Evolutionary conservation across 2,113 vertebrate species (phyloP), one percentile per base, ranked within the genome.

Genomic region (Beaufortia kweichowensis): DNA sequence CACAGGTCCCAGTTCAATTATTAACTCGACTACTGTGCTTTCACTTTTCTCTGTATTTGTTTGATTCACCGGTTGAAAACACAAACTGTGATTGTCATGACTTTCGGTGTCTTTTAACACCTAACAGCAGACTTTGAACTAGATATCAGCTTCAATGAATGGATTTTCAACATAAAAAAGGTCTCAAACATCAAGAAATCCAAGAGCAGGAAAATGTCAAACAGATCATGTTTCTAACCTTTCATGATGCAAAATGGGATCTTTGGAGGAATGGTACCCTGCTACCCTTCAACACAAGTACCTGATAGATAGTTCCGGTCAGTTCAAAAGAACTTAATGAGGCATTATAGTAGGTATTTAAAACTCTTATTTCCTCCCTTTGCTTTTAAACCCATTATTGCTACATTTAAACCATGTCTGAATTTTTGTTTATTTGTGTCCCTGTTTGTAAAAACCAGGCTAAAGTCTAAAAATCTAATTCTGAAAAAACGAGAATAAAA

Each of bases 141-240:
- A 67, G 48, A 48, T n/a, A 11, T n/a, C 17, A 29, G 48, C 64
- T 48, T 53, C 28, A 33, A 53, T 11, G 23, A 2, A 23, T 19
- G 26, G 66, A 21, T 55, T 57, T 41, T 17, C 24, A 50, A 41
- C 39, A 59, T 70, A 31, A 26, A 15, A 57, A 56, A 24, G 14
- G 12, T 56, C 21, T 56, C 19, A 3, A 68, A 14, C 21, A 23
- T 55, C 11, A 35, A 33, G 29, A 69, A 33, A 53, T 50, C 65
- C 46, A 33, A 8, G 3, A 69, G 19, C n/a, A 69, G 14, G 29
- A 55, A 33, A 29, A 23, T 55, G n/a, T 70, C 67, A 55, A 6
- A 17, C 2, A 12, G 48, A 70, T 70, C 35, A 70, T 35, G 48
- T 56, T 70, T 68, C 67, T 7, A 9, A n/a, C 67, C 48, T 55